Conservation (phyloP, 2,797 vertebrate species). For the Kryptopterus vitreolus region DNA sequence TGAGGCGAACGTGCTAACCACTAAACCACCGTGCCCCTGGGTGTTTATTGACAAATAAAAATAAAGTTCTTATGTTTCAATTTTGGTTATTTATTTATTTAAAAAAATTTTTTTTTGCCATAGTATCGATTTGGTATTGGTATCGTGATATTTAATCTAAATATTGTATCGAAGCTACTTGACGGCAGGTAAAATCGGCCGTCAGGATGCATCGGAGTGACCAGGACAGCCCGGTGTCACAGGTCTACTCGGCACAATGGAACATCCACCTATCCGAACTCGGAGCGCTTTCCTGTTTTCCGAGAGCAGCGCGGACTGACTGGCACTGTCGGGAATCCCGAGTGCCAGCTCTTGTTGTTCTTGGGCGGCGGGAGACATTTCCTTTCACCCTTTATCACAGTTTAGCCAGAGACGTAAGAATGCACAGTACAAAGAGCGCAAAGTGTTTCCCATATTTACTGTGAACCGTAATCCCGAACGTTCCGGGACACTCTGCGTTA, state of each 20-base stretch:
- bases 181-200: slow-evolving; percentile 1
- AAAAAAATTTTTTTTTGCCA: too few species aligned
- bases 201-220: slow-evolving; percentile 27
- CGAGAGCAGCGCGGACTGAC: slow-evolving; percentile 34
- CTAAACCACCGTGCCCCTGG: too few species aligned
- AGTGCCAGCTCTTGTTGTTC: slow-evolving; percentile 36
- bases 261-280: slow-evolving; percentile 46
- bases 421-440: background rate
- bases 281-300: slow-evolving; percentile 58
- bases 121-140: too few species aligned
- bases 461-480: too few species aligned
- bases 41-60: too few species aligned
- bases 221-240: slow-evolving; percentile 44
- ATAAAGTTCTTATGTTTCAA: too few species aligned
- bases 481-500: too few species aligned
- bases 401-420: background rate
- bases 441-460: background rate
- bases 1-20: too few species aligned
- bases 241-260: slow-evolving; percentile 54
- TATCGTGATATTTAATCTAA: too few species aligned
- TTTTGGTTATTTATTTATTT: too few species aligned
- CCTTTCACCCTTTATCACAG: slow-evolving; percentile 24
- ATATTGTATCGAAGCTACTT: too few species aligned
- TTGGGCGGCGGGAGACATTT: slow-evolving; percentile 30
- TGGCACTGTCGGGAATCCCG: slow-evolving; percentile 12